phyloP scores from a whole-genome alignment of 1,140 invertebrate genomes.

The Trichomalopsis sarcophagae region DNA sequence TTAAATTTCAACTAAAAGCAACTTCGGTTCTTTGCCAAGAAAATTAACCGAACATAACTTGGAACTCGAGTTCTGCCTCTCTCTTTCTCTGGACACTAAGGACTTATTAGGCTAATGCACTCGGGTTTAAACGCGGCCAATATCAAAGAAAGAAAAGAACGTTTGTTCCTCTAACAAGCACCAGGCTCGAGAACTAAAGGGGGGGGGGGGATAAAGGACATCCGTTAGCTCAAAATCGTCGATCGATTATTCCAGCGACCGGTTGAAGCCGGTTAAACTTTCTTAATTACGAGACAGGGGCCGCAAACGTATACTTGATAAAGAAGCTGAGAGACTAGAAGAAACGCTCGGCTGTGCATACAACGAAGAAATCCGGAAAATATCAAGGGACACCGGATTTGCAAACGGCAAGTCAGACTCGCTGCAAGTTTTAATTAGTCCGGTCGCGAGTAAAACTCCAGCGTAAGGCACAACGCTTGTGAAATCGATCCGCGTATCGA shows the following conservation, averaged over 20 bases:
- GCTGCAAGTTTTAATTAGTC: conserved; percentile 45
- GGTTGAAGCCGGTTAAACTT: conserved; percentile 2
- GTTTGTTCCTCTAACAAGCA: neutral
- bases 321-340: neutral
- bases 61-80: neutral
- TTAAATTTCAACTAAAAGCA: conserved; percentile 1
- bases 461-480: neutral
- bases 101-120: neutral
- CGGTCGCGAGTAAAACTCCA: neutral
- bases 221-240: neutral
- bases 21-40: neutral
- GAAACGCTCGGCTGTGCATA: too few species aligned
- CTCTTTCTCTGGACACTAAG: neutral
- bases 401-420: conserved; percentile 10
- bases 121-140: neutral
- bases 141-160: neutral
- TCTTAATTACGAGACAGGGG: conserved; percentile 29
- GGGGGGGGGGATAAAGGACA: neutral
- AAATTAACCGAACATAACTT: conserved; percentile 1
- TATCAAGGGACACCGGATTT: conserved; percentile 11
- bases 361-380: neutral
- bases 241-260: neutral
- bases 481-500: too few species aligned
- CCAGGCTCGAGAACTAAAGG: too few species aligned
- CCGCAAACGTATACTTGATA: neutral